Evolutionary conservation across 2,888 invertebrate species (phyloP).

Genomic region (Synanthedon myopaeformis): DNA sequence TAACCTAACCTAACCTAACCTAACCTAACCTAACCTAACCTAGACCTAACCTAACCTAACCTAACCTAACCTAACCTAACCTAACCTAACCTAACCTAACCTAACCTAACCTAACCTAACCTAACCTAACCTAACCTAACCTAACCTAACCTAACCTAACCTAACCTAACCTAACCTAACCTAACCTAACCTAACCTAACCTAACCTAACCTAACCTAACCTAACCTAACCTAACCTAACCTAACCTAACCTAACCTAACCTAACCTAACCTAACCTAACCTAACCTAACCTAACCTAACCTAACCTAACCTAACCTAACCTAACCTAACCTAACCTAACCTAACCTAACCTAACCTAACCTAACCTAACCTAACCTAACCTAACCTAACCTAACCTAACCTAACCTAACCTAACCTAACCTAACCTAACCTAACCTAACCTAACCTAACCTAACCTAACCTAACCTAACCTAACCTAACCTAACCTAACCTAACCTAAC

Average conservation of each 20-base stretch:
- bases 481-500: constrained; percentile 4
- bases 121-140: not conserved
- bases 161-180: constrained; percentile 3
- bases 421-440: constrained; percentile 6
- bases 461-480: constrained; percentile 5
- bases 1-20: too few species aligned
- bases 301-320: constrained; percentile 6
- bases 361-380: constrained; percentile 6
- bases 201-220: constrained; percentile 8
- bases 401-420: constrained; percentile 5
- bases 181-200: constrained; percentile 6
- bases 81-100: too few species aligned
- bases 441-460: constrained; percentile 5
- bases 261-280: constrained; percentile 5
- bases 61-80: too few species aligned
- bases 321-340: constrained; percentile 5
- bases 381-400: constrained; percentile 6
- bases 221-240: constrained; percentile 6
- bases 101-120: too few species aligned
- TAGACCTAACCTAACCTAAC: too few species aligned
- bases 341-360: constrained; percentile 5
- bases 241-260: constrained; percentile 7
- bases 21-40: too few species aligned
- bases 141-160: constrained; percentile 5
- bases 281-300: constrained; percentile 5